A percentile compares a stretch with the other conserved stretches of the same genome.
Evolutionary conservation across 1,140 invertebrate genomes (phyloP).

Genomic region (Dryas iulia): DNA sequence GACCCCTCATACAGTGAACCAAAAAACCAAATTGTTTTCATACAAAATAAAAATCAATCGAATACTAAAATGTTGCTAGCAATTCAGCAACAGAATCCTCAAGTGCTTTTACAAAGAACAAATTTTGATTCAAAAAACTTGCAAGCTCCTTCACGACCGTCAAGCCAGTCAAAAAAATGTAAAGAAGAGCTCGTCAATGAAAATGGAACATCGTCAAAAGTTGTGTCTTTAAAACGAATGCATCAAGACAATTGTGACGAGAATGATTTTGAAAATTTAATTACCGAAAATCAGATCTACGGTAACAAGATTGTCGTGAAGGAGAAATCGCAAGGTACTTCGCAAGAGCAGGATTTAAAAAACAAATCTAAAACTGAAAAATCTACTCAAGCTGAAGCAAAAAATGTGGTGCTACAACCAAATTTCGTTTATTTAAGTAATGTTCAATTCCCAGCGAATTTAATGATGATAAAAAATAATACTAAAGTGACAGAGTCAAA

Average conservation of each 20-base stretch:
- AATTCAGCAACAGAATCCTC: constrained; percentile 62
- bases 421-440: constrained; percentile 75
- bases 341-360: constrained; percentile 67
- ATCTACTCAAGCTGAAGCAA: constrained; percentile 40
- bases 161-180: constrained; percentile 59
- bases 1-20: constrained; percentile 48
- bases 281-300: constrained; percentile 80
- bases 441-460: constrained; percentile 67
- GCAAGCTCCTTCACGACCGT: constrained; percentile 70
- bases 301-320: constrained; percentile 80
- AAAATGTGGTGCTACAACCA: constrained; percentile 63
- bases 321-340: constrained; percentile 75
- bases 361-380: constrained; percentile 52
- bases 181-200: constrained; percentile 59
- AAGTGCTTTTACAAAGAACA: constrained; percentile 60
- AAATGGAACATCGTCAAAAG: constrained; percentile 61
- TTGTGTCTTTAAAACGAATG: constrained; percentile 69
- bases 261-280: constrained; percentile 79
- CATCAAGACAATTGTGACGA: constrained; percentile 76
- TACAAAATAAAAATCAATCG: constrained; percentile 60
- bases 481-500: constrained; percentile 47
- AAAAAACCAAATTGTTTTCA: constrained; percentile 67
- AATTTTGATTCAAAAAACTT: constrained; percentile 69
- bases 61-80: constrained; percentile 69
- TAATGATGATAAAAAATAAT: constrained; percentile 72